Evolutionary conservation across 1,140 invertebrate genomes (phyloP), one percentile per base, ranked within the genome.

Genomic region (Ganaspis sp.): DNA sequence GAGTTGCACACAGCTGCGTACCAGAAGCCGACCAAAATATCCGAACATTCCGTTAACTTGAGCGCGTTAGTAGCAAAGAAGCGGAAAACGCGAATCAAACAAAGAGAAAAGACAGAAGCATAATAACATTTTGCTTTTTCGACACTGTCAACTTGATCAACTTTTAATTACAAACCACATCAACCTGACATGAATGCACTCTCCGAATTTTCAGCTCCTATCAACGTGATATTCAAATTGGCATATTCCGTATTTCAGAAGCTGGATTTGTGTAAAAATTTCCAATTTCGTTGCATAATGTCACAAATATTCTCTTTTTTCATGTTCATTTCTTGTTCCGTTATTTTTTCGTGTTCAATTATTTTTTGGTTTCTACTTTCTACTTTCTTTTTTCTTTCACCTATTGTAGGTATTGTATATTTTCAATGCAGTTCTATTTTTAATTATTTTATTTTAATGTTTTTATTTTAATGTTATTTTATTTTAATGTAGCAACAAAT

Each of bases 21-120:
- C 69, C 49, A 75, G 73, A 58, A 77, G 37, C 42, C 17, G 38
- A 84, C 85, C 70, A 79, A 86, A 86, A 86, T 86, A 86, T 77
- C 85, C 74, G 82, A 78, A 83, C 85, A 84, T 85, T 84, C 83
- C 84, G 81, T 84, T 84, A 82, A 81, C 82, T 83, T 74, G 40
- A 73, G 42, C 71, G 37, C 69, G 70, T 58, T 29, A 29, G 58
- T 70, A 34, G 34, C 26, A 45, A 72, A 69, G 72, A 71, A 49
- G 40, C 11, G 4, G 4, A 29, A 70, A 23, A 21, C 19, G 26
- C 42, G 21, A 37, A 45, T 15, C 1, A 40, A 38, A 69, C 15
- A 38, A 40, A 23, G 17, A 17, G 15, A 29, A 53, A 12, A 40
- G n/a, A n/a, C 58, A 64, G 26, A 64, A 26, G 58, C 23, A 29